These are phyloP conservation scores for Chelonus insularis DNA, from an alignment of 1,140 invertebrate genomes.

Conservation along the genomic window DNA sequence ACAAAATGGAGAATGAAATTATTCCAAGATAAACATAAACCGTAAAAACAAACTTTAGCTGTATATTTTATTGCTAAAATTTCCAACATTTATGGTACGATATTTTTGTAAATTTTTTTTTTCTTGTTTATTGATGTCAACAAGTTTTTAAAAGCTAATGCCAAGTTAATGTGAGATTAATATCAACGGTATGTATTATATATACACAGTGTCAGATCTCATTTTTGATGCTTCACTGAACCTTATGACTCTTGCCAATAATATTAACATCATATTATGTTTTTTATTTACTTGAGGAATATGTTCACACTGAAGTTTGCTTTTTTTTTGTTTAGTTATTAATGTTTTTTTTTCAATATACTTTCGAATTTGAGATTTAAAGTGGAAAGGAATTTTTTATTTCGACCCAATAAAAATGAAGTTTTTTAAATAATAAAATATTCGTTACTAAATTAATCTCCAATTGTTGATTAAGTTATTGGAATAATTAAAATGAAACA, in stretches of 20 bases:
- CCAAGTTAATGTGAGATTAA: conserved; percentile 12
- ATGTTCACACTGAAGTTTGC: neutral
- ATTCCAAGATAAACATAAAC: too few relatives aligned
- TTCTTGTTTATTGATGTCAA: conserved; percentile 22
- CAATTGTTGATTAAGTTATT: too few relatives aligned
- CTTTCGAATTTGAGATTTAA: neutral
- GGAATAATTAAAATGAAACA: too few relatives aligned
- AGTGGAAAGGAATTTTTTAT: neutral
- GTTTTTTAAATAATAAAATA: neutral
- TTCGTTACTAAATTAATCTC: neutral
- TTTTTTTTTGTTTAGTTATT: neutral
- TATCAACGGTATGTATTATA: neutral
- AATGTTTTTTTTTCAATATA: neutral
- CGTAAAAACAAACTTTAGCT: too few relatives aligned
- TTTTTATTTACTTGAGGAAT: neutral
- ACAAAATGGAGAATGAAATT: conserved; percentile 4
- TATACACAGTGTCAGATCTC: conserved; percentile 24
- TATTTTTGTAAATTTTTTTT: neutral
- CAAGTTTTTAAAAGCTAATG: conserved; percentile 31
- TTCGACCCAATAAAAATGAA: neutral
- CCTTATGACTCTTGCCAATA: neutral
- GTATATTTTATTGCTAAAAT: too few relatives aligned
- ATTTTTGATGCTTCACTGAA: conserved; percentile 14
- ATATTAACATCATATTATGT: conserved; percentile 3
- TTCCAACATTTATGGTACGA: too few relatives aligned